phyloP scores from a whole-genome alignment of 2,113 vertebrate genomes.

The Chaetorhynchus papuensis region DNA sequence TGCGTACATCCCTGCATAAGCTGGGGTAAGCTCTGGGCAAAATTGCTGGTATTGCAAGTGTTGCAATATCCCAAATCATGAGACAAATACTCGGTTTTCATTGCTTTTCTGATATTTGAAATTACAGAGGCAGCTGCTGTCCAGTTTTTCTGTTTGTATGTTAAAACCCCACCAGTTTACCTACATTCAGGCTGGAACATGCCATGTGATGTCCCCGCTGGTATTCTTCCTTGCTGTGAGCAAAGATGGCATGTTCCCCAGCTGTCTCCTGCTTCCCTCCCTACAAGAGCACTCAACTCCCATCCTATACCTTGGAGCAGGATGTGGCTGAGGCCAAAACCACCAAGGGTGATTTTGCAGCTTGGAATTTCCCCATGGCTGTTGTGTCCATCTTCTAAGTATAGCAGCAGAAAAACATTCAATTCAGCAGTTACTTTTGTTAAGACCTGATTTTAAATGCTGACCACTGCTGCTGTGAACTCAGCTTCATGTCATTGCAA shows the following conservation, averaged over 20 bases:
- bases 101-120: background rate
- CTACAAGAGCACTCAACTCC: background rate
- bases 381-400: background rate
- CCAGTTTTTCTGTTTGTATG: background rate
- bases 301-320: background rate
- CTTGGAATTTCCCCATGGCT: constrained; percentile 34
- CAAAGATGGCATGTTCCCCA: background rate
- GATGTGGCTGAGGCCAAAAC: constrained; percentile 7
- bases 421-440: background rate
- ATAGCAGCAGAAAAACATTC: background rate
- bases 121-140: background rate
- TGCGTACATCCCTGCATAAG: background rate
- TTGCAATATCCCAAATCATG: background rate
- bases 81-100: background rate
- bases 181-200: background rate
- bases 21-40: background rate
- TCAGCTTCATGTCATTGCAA: background rate
- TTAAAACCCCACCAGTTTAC: background rate
- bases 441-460: background rate
- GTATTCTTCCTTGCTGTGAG: background rate
- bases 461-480: background rate
- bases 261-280: background rate
- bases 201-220: background rate
- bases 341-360: constrained; percentile 13
- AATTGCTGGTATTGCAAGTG: background rate